Evolutionary conservation across 2,113 vertebrate species (phyloP).

Genomic region (Osmerus mordax): DNA sequence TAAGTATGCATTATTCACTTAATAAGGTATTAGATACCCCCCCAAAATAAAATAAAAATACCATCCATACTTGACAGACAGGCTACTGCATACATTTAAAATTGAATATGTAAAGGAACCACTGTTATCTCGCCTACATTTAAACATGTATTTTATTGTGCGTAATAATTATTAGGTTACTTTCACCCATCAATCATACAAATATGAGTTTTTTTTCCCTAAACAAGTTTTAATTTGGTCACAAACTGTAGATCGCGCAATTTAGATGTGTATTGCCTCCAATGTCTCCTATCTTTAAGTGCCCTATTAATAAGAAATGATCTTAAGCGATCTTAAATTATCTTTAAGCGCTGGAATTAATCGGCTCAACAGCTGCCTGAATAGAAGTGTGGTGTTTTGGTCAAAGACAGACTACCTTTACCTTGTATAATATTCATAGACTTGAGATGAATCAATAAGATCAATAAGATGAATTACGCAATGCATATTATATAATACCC

Average conservation of each 20-base stretch:
- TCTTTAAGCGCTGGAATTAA: conserved; percentile 41
- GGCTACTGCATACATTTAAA: too few relatives aligned
- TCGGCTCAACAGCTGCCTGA: conserved; percentile 25
- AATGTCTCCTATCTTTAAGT: conserved; percentile 43
- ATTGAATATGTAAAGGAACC: too few relatives aligned
- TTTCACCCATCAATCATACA: background rate
- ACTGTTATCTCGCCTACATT: too few relatives aligned
- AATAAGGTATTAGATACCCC: too few relatives aligned
- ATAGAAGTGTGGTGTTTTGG: background rate
- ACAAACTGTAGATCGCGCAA: background rate
- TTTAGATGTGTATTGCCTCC: conserved; percentile 11
- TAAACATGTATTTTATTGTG: too few relatives aligned
- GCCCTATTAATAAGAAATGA: conserved; percentile 67
- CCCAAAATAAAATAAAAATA: too few relatives aligned
- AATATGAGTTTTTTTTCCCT: background rate
- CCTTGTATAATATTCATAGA: too few relatives aligned
- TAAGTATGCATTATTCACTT: background rate
- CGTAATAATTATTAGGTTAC: background rate
- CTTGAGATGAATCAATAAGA: too few relatives aligned
- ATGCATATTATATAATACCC: too few relatives aligned
- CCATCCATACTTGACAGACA: too few relatives aligned
- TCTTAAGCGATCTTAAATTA: conserved; percentile 1
- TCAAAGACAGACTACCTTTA: conserved; percentile 39
- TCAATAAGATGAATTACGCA: too few relatives aligned
- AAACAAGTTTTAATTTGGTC: background rate